Evolutionary conservation across 2,888 invertebrate species (phyloP), one percentile per base, ranked within the genome.

Genomic region (Zaprionus lineosus): DNA sequence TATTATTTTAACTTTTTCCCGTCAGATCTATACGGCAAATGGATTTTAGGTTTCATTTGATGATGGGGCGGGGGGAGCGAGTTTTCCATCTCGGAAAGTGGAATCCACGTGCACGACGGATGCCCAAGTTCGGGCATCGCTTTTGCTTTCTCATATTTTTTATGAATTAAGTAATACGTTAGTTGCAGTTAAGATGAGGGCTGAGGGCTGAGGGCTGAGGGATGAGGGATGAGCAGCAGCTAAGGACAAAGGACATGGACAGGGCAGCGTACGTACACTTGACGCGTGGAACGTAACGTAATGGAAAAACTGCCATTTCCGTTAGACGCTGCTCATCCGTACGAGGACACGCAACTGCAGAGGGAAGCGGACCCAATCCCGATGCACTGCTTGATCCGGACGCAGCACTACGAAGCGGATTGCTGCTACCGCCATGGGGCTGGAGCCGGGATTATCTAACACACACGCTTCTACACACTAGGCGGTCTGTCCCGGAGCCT

Each of bases 291-390:
- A 26, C 57, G 74, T 62, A 76, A 58, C 59, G 75, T 77, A 77
- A 77, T 82, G 78, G 77, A 77, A 77, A 82, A 82, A 73, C 78
- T 82, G 82, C 78, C 83, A 77, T 82, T 75, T 77, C 77, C 83
- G 79, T 58, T 57, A 60, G 63, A 58, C 68, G 44, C 67, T 53
- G 57, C 60, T 76, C 74, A 74, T 76, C 71, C 77, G 43, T 33
- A n/a, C n/a, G n/a, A n/a, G n/a, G n/a, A n/a, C n/a, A n/a, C n/a
- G n/a, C n/a, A n/a, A n/a, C n/a, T n/a, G n/a, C n/a, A n/a, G n/a
- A n/a, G n/a, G n/a, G n/a, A n/a, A n/a, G n/a, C n/a, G n/a, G n/a
- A n/a, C n/a, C n/a, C n/a, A n/a, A n/a, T n/a, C n/a, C n/a, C n/a
- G n/a, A n/a, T n/a, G n/a, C n/a, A n/a, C n/a, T n/a, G n/a, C n/a